Evolutionary conservation across 2,113 vertebrate species (phyloP).

Genomic region (Meleagris gallopavo): DNA sequence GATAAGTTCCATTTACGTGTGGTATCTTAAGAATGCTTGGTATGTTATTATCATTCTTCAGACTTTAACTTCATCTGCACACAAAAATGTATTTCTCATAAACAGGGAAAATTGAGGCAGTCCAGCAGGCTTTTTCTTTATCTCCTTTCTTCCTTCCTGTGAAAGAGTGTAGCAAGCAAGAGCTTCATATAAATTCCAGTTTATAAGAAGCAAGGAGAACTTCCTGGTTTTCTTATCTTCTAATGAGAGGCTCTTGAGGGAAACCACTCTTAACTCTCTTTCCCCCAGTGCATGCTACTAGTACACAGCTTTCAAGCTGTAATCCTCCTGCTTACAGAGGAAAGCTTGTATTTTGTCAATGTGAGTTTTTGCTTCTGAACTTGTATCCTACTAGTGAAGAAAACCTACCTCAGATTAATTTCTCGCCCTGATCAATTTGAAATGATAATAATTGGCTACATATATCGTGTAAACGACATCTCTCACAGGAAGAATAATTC

Average conservation of each 20-base stretch:
- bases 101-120: not conserved
- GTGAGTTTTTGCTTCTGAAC: not conserved
- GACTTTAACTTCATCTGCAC: not conserved
- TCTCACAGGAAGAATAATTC: not conserved
- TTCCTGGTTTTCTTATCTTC: not conserved
- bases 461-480: not conserved
- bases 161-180: not conserved
- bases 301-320: not conserved
- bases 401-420: not conserved
- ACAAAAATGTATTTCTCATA: not conserved
- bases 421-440: not conserved
- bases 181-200: not conserved
- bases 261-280: not conserved
- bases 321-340: not conserved
- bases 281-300: not conserved
- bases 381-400: not conserved
- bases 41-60: not conserved
- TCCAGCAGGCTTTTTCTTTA: not conserved
- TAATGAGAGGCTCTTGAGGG: not conserved
- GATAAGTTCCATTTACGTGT: not conserved
- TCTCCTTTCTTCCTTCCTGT: not conserved
- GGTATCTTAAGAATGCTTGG: conserved; percentile 44
- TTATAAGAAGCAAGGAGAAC: not conserved
- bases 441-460: not conserved
- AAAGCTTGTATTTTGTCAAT: not conserved